Base-by-base conservation (phyloP, 2,888 invertebrate species). In the Drosophila subsilvestris region DNA sequence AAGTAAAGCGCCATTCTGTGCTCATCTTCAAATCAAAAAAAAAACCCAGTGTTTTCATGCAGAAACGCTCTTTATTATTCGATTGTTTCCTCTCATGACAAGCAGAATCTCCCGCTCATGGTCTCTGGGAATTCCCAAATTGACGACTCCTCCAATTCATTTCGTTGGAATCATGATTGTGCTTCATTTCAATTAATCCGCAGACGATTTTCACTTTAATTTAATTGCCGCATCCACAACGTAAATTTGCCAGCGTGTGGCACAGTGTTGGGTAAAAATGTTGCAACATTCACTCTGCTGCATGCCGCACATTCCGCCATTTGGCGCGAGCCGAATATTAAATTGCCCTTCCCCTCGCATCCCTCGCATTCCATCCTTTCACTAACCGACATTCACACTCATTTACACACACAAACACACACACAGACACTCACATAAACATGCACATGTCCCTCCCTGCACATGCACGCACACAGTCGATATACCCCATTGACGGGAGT, bases 321-420 rank as follows among this genome's bases (percentile, higher is more conserved):
- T 66, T 71, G 72, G 61, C 72, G 62, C 69, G 42, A 54, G 49
- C 71, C 61, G 72, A 69, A 69, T 69, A 71, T 71, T 71, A 69
- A 66, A 54, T 58, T 58, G 27, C 42, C 20, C 18, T 17, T 50
- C 12, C 54, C 54, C 37, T 7, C 2, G 14, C 1, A 6, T 2
- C 14, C 37, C 14, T n/a, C 14, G 25, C n/a, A 6, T 6, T 12
- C 6, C 37, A 5, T 7, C n/a, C 14, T 6, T 12, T 2, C 37
- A 5, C 2, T 37, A 37, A n/a, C 37, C n/a, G 37, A 37, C 37
- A 37, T 37, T 37, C 37, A 37, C 37, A 37, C 37, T 37, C 37
- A 67, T 9, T 44, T 25, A 47, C 22, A 55, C 57, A 58, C 49
- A 55, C 45, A 61, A 59, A 60, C 49, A 55, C 29, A 55, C 45